Percentiles rank a stretch among this genome's conserved stretches.
Evolutionary conservation across 2,888 invertebrate species (phyloP).

Genomic region (Chydorus sphaericus): DNA sequence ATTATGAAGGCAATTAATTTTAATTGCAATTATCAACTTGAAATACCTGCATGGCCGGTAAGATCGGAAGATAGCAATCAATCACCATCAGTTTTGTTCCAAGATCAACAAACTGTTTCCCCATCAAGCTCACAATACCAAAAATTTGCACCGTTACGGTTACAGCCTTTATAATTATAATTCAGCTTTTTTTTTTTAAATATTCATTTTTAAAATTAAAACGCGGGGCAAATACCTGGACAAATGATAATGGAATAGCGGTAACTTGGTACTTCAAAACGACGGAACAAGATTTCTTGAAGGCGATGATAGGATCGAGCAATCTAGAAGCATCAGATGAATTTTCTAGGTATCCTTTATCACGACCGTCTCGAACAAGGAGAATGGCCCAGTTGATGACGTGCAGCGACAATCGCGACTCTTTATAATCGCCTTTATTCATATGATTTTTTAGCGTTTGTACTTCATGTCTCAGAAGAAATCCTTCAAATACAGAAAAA

Average conservation of each 20-base stretch:
- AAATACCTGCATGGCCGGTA: slow-evolving; percentile 5
- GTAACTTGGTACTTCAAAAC: slow-evolving; percentile 4
- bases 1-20: not conserved
- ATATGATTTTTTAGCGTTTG: not conserved
- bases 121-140: slow-evolving; percentile 2
- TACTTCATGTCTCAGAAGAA: not conserved
- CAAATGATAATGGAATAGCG: slow-evolving; percentile 1
- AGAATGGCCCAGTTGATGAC: not conserved
- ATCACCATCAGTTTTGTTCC: not conserved
- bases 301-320: not conserved
- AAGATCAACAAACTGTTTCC: slow-evolving; percentile 1
- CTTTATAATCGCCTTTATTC: not conserved
- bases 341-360: not conserved
- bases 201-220: too few relatives aligned
- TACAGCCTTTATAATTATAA: not conserved
- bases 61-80: not conserved
- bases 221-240: too few relatives aligned
- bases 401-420: not conserved
- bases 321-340: not conserved
- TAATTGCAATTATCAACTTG: not conserved
- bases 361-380: not conserved
- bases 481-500: not conserved
- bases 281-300: not conserved
- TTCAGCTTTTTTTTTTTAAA: not conserved
- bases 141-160: slow-evolving; percentile 5